Evolutionary conservation across 2,888 invertebrate species (phyloP).

Genomic region (Lasioglossum oenotherae): DNA sequence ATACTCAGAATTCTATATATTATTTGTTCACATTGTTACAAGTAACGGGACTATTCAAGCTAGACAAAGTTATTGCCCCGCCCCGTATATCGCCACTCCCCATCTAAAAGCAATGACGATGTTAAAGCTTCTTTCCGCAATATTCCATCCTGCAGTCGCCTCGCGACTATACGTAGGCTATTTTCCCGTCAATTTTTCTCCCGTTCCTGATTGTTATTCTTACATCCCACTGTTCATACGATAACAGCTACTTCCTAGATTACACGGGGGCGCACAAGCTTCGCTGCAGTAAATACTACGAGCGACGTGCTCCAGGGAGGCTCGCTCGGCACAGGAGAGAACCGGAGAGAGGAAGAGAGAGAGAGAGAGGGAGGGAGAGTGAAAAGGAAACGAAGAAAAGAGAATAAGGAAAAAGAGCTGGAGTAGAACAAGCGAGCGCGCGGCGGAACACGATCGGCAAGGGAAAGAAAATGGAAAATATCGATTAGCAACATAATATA

Average conservation of each 20-base stretch:
- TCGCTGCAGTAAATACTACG: slow-evolving; percentile 50
- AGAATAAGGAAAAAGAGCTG: background rate
- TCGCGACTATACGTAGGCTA: slow-evolving; percentile 26
- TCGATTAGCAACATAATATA: slow-evolving; percentile 40
- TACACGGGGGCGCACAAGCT: slow-evolving; percentile 33
- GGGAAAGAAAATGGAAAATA: slow-evolving; percentile 41
- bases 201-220: slow-evolving; percentile 56
- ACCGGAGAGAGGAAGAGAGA: background rate
- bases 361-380: no score
- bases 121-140: slow-evolving; percentile 8
- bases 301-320: slow-evolving; percentile 43
- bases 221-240: slow-evolving; percentile 49
- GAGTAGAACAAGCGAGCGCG: background rate
- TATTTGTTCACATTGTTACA: background rate
- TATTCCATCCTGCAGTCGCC: slow-evolving; percentile 20
- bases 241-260: slow-evolving; percentile 59
- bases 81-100: background rate
- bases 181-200: slow-evolving; percentile 46
- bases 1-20: no score
- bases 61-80: background rate
- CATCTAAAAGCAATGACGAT: slow-evolving; percentile 38
- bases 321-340: background rate
- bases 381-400: background rate
- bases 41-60: background rate
- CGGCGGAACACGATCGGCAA: slow-evolving; percentile 8